Conservation (phyloP, 2,888 invertebrate genomes). For the Apodemia mormo region DNA sequence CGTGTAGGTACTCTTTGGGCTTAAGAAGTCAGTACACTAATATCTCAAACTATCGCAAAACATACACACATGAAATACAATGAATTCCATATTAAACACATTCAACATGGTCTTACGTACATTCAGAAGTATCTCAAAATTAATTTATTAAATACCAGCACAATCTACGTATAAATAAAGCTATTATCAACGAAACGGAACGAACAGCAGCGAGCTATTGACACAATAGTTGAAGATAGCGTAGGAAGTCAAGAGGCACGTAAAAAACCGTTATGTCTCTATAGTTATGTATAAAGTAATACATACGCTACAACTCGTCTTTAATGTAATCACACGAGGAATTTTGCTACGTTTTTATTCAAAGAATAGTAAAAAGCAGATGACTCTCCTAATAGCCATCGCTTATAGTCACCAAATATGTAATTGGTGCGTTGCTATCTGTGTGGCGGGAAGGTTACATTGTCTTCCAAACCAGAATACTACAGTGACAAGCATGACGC, state of each 20-base stretch:
- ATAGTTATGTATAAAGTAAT: background rate
- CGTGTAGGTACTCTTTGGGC: too few relatives aligned
- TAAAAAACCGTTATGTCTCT: conserved; percentile 12
- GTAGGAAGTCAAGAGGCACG: conserved; percentile 7
- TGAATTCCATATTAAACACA: background rate
- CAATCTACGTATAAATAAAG: background rate
- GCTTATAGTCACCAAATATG: too few relatives aligned
- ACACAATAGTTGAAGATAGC: conserved; percentile 8
- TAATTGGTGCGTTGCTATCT: too few relatives aligned
- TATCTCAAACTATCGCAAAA: too few relatives aligned
- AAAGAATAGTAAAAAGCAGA: too few relatives aligned
- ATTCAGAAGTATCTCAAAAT: background rate
- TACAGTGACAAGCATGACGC: too few relatives aligned
- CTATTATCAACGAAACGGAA: conserved; percentile 1
- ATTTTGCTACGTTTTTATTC: background rate
- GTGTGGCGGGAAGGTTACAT: too few relatives aligned
- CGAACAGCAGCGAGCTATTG: conserved; percentile 5
- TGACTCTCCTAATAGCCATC: too few relatives aligned
- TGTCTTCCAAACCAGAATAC: too few relatives aligned
- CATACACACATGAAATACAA: too few relatives aligned
- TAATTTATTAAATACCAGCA: background rate
- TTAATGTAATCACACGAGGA: background rate
- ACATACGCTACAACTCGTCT: background rate
- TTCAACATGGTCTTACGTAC: background rate
- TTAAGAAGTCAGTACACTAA: too few relatives aligned